Conservation (phyloP, 2,113 vertebrate genomes). For the Diphyllodes magnificus region DNA sequence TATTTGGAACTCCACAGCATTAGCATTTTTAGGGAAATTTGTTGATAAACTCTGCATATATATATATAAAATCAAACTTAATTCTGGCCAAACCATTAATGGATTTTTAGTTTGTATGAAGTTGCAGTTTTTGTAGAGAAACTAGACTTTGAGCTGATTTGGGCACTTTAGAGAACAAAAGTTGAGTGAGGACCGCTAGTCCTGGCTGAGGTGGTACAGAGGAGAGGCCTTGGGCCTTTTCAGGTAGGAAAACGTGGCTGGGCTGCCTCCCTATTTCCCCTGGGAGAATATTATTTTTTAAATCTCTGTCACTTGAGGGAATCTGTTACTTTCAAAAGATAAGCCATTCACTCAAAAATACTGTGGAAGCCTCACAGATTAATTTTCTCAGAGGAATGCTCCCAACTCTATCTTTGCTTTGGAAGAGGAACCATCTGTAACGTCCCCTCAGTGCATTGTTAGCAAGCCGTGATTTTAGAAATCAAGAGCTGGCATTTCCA, state of each 20-base stretch:
- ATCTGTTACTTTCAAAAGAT: neutral
- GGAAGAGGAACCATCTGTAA: neutral
- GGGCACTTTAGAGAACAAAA: neutral
- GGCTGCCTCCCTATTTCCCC: neutral
- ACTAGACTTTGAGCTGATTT: neutral
- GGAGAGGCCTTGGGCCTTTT: neutral
- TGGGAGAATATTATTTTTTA: neutral
- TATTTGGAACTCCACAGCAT: neutral
- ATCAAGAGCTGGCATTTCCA: neutral
- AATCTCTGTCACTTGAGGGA: neutral
- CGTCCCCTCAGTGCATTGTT: neutral
- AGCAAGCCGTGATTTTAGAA: neutral
- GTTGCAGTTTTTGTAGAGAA: neutral
- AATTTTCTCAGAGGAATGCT: neutral
- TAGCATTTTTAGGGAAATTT: neutral
- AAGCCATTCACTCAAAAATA: neutral
- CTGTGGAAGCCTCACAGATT: neutral
- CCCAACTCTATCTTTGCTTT: neutral
- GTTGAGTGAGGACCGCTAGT: fast-evolving
- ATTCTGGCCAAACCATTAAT: neutral
- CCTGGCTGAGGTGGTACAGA: neutral
- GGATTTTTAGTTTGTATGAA: neutral
- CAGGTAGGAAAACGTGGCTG: neutral
- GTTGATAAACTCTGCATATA: neutral
- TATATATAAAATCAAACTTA: neutral